Evolutionary conservation across 2,888 invertebrate genomes (phyloP), one percentile per base, ranked within the genome.

Genomic region (Cataglyphis livida): DNA sequence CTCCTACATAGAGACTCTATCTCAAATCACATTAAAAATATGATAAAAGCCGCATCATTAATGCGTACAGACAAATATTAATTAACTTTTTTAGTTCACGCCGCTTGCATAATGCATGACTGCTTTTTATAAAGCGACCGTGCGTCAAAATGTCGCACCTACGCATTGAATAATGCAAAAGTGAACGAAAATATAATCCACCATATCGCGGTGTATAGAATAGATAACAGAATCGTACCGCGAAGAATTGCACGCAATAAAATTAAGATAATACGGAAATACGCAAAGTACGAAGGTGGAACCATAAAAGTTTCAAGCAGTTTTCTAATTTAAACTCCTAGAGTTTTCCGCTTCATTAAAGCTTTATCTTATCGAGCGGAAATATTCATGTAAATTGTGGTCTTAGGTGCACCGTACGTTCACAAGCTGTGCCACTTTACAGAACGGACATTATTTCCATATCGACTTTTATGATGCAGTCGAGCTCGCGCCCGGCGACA

Each of bases 311-410:
- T 89, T 88, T 86, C 84, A 65, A 87, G 83, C 65, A 82, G 86
- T 84, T 89, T 89, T 85, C 86, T 86, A 89, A 89, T 89, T 86
- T 86, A 86, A 88, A 78, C 81, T 84, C 89, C 57, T 18, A 25
- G 57, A 38, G 75, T 82, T 64, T 38, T 64, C 32, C 35, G 84
- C 75, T 86, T 88, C 90, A 85, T 89, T 88, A 89, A 86, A 88
- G 73, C 61, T 18, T 78, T 48, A 79, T 84, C 83, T 76, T 75
- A 59, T 70, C 73, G 81, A 65, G 74, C 70, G 71, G 66, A 82
- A 86, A 85, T 90, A 86, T 89, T 88, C 84, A 79, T 81, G 86
- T 82, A 84, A 88, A 85, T 82, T 83, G 61, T 28, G 79, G 71
- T 70, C 73, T 57, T 81, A 71, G 78, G 78, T 15, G 21, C 70